These are phyloP conservation scores for Polypterus bichir DNA, from an alignment of 2,113 vertebrate species.

Conservation along the genomic window DNA sequence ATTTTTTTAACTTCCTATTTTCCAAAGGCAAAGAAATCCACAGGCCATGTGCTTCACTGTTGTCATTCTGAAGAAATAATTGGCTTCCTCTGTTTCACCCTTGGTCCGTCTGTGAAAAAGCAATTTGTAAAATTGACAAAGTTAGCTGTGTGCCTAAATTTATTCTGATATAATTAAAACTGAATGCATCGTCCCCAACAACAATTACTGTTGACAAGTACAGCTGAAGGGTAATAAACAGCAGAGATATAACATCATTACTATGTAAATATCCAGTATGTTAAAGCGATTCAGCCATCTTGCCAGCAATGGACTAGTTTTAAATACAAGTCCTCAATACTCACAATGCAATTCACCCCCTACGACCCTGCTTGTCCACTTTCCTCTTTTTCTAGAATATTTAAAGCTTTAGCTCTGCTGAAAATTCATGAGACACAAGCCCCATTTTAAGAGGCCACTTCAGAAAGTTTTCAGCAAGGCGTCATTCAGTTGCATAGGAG, in stretches of 20 bases:
- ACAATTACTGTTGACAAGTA: constrained; percentile 7
- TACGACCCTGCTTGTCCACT: too few species aligned
- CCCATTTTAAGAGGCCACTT: too few species aligned
- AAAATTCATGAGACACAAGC: too few species aligned
- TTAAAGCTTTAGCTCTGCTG: too few species aligned
- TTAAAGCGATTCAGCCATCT: neutral
- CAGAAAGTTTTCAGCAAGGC: too few species aligned
- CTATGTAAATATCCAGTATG: constrained; percentile 12
- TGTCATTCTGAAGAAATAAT: neutral
- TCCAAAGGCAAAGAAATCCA: neutral
- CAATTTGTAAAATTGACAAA: neutral
- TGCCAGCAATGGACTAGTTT: too few species aligned
- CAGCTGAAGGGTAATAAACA: neutral
- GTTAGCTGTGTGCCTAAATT: constrained; percentile 7
- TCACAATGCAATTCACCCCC: too few species aligned
- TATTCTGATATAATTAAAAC: constrained; percentile 12
- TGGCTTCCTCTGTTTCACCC: neutral
- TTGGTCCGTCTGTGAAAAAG: constrained; percentile 1
- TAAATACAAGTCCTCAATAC: too few species aligned
- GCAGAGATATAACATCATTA: constrained; percentile 9
- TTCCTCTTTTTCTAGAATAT: too few species aligned
- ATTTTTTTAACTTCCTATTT: too few species aligned
- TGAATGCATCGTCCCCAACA: constrained; percentile 9
- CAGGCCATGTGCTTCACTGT: neutral
- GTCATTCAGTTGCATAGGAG: too few species aligned